These are phyloP conservation scores for Ictalurus punctatus DNA, from an alignment of 2,113 vertebrate genomes.

Conservation along the genomic window DNA sequence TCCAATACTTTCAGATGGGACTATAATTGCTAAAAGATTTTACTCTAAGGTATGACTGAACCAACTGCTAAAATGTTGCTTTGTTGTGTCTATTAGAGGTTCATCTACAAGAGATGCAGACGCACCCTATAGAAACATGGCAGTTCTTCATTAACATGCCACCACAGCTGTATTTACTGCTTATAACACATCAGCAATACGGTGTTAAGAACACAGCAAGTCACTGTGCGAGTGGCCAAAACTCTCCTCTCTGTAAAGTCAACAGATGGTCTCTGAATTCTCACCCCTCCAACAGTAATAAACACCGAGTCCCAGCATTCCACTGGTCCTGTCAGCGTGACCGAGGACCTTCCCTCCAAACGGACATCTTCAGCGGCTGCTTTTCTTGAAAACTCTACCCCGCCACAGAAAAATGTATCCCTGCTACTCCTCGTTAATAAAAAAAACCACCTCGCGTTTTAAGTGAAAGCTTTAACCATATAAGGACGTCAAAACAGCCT, in stretches of 20 bases:
- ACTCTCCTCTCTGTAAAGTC: neutral
- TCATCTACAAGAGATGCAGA: no score
- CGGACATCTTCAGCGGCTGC: neutral
- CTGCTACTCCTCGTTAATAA: slow-evolving; percentile 2
- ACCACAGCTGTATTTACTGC: neutral
- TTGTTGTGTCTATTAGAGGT: neutral
- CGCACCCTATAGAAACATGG: neutral
- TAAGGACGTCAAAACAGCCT: neutral
- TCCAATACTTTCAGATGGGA: neutral
- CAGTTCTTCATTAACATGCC: neutral
- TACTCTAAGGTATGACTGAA: neutral
- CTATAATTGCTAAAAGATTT: neutral
- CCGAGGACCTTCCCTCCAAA: slow-evolving; percentile 5
- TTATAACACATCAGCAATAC: slow-evolving; percentile 12
- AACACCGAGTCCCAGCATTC: slow-evolving; percentile 66
- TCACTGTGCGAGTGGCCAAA: neutral
- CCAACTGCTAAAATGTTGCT: neutral
- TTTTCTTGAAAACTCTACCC: slow-evolving; percentile 3
- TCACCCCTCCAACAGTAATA: slow-evolving; percentile 59
- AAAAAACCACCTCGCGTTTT: neutral
- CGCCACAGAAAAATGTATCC: slow-evolving; percentile 8
- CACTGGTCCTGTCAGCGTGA: slow-evolving; percentile 41
- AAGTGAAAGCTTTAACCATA: slow-evolving; percentile 25
- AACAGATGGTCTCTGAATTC: slow-evolving; percentile 47
- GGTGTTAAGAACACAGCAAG: slow-evolving; percentile 22